These are phyloP conservation scores for Eumacrocentrus americanus DNA, from an alignment of 2,888 invertebrate genomes.

Conservation along the genomic window DNA sequence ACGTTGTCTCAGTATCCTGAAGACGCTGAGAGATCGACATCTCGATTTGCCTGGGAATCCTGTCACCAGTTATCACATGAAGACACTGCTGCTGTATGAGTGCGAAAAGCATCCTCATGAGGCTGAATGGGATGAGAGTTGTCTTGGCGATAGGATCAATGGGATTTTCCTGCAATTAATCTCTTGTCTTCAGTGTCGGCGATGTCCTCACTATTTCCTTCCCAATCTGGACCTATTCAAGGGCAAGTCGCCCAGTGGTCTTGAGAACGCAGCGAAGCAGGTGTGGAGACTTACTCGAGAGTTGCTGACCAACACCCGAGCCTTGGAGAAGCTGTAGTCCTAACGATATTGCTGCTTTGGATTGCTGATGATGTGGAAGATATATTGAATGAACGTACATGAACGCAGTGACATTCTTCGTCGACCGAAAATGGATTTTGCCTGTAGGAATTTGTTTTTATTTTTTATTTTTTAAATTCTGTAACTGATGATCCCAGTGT, in stretches of 20 bases:
- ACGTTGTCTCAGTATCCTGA: slow-evolving; percentile 85
- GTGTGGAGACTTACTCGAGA: slow-evolving; percentile 91
- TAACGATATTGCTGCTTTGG: not conserved
- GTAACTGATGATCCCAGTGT: no score
- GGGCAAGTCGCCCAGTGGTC: slow-evolving; percentile 85
- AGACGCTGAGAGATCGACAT: slow-evolving; percentile 88
- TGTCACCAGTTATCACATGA: slow-evolving; percentile 88
- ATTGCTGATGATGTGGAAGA: not conserved
- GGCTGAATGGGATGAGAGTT: slow-evolving; percentile 91
- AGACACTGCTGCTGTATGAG: slow-evolving; percentile 89
- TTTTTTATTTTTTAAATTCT: no score
- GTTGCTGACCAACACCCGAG: slow-evolving; percentile 88
- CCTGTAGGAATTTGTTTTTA: not conserved
- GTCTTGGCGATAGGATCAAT: slow-evolving; percentile 88
- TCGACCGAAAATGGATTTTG: no score
- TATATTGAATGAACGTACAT: not conserved
- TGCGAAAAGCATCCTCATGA: slow-evolving; percentile 96
- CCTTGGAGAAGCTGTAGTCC: slow-evolving; percentile 85
- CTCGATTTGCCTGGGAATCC: slow-evolving; percentile 87
- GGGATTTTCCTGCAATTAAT: slow-evolving; percentile 94
- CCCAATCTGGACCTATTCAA: slow-evolving; percentile 92
- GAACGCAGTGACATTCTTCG: no score
- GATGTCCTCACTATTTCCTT: slow-evolving; percentile 94
- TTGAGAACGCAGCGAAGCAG: slow-evolving; percentile 93
- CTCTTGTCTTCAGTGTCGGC: slow-evolving; percentile 92